These are phyloP conservation scores for Acipenser oxyrinchus DNA, from an alignment of 2,797 vertebrate species.

Conservation along the genomic window DNA sequence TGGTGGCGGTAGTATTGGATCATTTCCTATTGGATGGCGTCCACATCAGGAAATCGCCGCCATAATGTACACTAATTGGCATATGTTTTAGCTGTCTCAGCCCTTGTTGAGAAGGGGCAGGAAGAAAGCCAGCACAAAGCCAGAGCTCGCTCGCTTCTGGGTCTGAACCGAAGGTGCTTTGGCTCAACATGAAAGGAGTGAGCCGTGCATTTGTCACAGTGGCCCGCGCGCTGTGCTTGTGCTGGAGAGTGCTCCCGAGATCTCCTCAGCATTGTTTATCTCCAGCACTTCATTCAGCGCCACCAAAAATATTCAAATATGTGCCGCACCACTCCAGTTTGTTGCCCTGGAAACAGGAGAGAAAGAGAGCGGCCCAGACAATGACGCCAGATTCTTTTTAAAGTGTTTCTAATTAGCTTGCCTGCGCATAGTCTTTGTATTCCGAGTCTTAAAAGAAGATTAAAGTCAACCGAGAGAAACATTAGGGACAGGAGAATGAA, in stretches of 20 bases:
- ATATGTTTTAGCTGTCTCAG: slow-evolving; percentile 35
- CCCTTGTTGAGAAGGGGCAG: slow-evolving; percentile 12
- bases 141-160: background rate
- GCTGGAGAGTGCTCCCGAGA: background rate
- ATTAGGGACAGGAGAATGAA: slow-evolving; percentile 41
- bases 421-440: slow-evolving; percentile 55
- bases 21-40: slow-evolving; percentile 30
- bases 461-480: slow-evolving; percentile 65
- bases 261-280: background rate
- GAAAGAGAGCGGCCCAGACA: slow-evolving; percentile 40
- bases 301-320: slow-evolving; percentile 42
- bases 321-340: slow-evolving; percentile 49
- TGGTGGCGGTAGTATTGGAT: slow-evolving; percentile 6
- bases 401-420: slow-evolving; percentile 76
- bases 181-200: background rate
- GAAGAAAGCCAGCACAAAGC: slow-evolving; percentile 6
- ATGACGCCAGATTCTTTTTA: slow-evolving; percentile 56
- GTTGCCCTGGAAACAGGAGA: slow-evolving; percentile 69
- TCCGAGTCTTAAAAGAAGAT: slow-evolving; percentile 66
- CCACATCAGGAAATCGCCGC: slow-evolving; percentile 31
- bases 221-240: background rate
- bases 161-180: background rate
- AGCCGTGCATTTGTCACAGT: background rate
- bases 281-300: background rate
- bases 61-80: slow-evolving; percentile 48